phyloP scores from a whole-genome alignment of 2,797 vertebrate genomes.

The Rhinichthys osculus region DNA sequence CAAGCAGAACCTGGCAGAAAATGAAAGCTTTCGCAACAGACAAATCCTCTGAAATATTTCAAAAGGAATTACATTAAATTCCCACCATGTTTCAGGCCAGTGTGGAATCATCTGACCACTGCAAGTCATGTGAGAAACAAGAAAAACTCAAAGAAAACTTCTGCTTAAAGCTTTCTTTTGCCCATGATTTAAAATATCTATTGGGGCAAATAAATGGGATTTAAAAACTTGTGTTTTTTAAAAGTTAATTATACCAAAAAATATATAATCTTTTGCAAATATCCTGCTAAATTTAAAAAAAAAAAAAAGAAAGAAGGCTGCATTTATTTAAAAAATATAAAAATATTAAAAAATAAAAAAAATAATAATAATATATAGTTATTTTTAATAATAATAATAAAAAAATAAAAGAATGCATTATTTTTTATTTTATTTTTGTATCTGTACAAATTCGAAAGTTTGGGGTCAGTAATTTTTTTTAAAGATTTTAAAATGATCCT shows the following conservation, averaged over 20 bases:
- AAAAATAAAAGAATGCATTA: background rate
- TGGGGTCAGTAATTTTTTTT: background rate
- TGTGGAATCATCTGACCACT: slow-evolving; percentile 13
- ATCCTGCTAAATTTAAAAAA: background rate
- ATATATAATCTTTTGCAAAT: background rate
- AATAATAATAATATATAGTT: background rate
- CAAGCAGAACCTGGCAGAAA: background rate
- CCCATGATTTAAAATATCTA: background rate
- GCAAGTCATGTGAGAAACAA: background rate
- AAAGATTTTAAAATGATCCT: background rate
- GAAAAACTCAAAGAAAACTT: slow-evolving; percentile 22
- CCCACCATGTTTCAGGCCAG: background rate
- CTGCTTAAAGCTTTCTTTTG: background rate
- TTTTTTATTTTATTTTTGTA: too few relatives aligned
- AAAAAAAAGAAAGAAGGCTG: background rate
- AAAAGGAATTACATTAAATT: slow-evolving; percentile 2
- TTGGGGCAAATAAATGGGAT: too few relatives aligned
- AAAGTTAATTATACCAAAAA: background rate
- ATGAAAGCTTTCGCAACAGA: slow-evolving; percentile 20
- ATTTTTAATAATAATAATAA: background rate
- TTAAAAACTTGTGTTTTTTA: too few relatives aligned
- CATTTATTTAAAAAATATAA: background rate
- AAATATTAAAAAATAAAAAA: background rate
- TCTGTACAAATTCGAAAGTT: background rate
- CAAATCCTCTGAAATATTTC: slow-evolving; percentile 39